Percentiles rank a stretch among this genome's conserved stretches.
phyloP scores from a whole-genome alignment of 1,140 invertebrate species.

The Heterodera schachtii region DNA sequence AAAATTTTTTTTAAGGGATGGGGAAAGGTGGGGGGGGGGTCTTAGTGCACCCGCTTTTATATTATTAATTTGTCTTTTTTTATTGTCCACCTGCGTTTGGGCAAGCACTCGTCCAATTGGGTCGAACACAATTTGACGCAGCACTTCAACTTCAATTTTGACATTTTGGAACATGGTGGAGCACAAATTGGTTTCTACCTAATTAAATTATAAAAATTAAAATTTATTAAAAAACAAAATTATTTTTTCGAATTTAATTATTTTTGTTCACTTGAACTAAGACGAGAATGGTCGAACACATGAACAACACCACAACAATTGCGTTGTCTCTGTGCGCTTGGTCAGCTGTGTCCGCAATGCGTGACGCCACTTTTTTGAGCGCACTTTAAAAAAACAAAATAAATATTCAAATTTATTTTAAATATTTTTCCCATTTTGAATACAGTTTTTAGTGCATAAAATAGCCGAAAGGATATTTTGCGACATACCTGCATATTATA shows the following conservation, averaged over 20 bases:
- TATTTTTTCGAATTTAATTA: background rate
- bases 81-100: slow-evolving; percentile 27
- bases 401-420: background rate
- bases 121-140: slow-evolving; percentile 54
- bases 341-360: slow-evolving; percentile 21
- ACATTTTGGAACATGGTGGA: slow-evolving; percentile 47
- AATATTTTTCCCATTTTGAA: background rate
- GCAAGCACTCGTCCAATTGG: slow-evolving; percentile 46
- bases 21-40: no score
- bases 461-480: no score
- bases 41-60: no score
- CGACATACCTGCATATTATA: no score
- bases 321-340: slow-evolving; percentile 34
- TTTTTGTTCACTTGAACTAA: slow-evolving; percentile 43
- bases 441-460: no score
- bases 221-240: background rate
- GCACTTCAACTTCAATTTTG: slow-evolving; percentile 46
- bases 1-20: no score
- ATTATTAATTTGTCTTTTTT: no score
- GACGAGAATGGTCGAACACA: slow-evolving; percentile 42
- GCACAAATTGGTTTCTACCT: slow-evolving; percentile 55
- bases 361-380: slow-evolving; percentile 50
- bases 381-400: slow-evolving; percentile 40
- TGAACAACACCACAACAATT: slow-evolving; percentile 35
- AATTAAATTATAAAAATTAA: slow-evolving; percentile 28